Evolutionary conservation across 37 sponge, comb jelly and placozoan genomes (phyloP).

Genomic region (Bolinopsis microptera): DNA sequence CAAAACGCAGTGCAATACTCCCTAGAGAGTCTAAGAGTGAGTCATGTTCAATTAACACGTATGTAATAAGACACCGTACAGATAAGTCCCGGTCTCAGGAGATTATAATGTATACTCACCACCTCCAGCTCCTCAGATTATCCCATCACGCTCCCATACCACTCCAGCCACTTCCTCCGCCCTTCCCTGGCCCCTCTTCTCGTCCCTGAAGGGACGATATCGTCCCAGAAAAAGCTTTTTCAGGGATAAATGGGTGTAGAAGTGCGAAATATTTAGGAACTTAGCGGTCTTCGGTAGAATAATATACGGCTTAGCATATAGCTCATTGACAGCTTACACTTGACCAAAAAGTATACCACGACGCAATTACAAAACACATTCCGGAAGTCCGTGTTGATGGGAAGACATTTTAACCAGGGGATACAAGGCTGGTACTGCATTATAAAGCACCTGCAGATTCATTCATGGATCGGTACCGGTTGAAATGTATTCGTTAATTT

Average conservation of each 20-base stretch:
- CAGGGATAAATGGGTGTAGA: not conserved
- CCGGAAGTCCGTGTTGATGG: not conserved
- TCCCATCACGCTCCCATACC: not conserved
- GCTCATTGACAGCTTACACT: not conserved
- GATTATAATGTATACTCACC: slow-evolving; percentile 60
- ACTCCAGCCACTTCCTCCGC: not conserved
- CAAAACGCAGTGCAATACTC: slow-evolving; percentile 33
- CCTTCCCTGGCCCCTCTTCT: not conserved
- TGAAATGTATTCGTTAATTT: too few relatives aligned
- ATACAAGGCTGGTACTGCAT: not conserved
- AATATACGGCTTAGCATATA: not conserved
- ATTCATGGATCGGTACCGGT: too few relatives aligned
- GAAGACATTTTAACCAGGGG: not conserved
- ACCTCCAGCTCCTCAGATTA: not conserved
- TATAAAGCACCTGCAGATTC: not conserved
- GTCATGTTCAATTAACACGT: slow-evolving; percentile 57
- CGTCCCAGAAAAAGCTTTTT: not conserved
- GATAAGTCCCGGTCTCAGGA: slow-evolving; percentile 10
- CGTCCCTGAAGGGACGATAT: not conserved
- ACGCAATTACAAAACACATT: not conserved
- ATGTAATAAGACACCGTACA: slow-evolving; percentile 45
- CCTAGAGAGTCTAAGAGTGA: not conserved
- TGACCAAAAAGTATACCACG: not conserved
- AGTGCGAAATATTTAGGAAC: slow-evolving; percentile 41
- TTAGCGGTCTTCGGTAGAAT: slow-evolving; percentile 34